These are phyloP conservation scores for Lutjanus erythropterus DNA, from an alignment of 2,113 vertebrate species.

Conservation along the genomic window DNA sequence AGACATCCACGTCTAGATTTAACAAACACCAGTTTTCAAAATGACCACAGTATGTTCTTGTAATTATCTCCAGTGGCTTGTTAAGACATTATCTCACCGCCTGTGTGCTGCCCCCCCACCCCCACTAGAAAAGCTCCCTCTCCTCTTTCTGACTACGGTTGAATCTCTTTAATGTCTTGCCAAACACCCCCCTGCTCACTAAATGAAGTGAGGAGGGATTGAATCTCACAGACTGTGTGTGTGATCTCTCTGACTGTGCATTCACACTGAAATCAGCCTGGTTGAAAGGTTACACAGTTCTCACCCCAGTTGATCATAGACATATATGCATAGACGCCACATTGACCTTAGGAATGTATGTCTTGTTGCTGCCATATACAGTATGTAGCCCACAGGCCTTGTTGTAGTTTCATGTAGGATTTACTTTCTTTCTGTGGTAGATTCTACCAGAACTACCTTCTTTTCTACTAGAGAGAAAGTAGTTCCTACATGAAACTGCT, in stretches of 20 bases:
- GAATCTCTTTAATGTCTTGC: background rate
- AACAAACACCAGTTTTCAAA: conserved; percentile 21
- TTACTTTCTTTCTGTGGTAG: no score
- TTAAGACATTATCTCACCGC: conserved; percentile 58
- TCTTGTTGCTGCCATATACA: no score
- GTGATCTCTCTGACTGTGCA: conserved; percentile 8
- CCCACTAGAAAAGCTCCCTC: background rate
- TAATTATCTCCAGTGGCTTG: conserved; percentile 63
- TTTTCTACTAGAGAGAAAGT: no score
- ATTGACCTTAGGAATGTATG: no score
- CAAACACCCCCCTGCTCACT: background rate
- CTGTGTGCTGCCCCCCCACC: conserved; percentile 13
- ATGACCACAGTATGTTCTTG: conserved; percentile 38
- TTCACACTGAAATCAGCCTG: conserved; percentile 8
- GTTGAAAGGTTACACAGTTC: background rate
- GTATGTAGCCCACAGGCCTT: no score
- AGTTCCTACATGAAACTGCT: no score
- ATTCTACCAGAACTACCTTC: no score
- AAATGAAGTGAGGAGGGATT: conserved; percentile 11
- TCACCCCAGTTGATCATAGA: no score
- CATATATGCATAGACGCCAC: no score
- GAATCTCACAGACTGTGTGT: background rate
- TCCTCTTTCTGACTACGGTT: background rate
- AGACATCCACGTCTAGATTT: conserved; percentile 54
- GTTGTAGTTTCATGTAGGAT: no score